Base-by-base conservation (phyloP, 2,888 invertebrate species). In the Eustalomyia histrio region DNA sequence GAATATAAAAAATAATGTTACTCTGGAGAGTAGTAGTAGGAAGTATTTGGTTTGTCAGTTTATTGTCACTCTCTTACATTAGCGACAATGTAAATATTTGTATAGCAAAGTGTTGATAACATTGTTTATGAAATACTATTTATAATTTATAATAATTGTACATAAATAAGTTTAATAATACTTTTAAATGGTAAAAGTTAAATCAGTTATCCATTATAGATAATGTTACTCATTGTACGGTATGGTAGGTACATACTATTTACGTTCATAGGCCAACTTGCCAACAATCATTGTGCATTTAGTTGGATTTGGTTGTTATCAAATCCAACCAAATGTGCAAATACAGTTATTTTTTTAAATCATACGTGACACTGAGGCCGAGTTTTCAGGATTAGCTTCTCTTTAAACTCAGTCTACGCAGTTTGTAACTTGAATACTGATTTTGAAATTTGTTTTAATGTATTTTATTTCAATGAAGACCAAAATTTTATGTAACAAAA, bases 61-160 rank as follows among this genome's bases (percentile, higher is more conserved):
- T 29, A 21, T 21, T 21, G 43, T 12, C 43, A 43, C 6, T 47
- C 14, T n/a, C 29, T 39, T 43, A 3, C 0, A 1, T 47, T 47
- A n/a, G 14, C 1, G 43, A 14, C 43, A 47, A 47, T 55, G 55
- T 24, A 55, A 21, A 55, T 55, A 55, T 21, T 55, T 55, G 24
- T 55, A 6, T 55, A 24, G 55, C 24, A 21, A 55, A 24, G 55
- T 55, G 55, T 14, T 55, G 55, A 55, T 55, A 55, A 24, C 24
- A 55, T 55, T 55, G 55, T 55, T 55, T 24, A 55, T n/a, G 10
- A 4, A 39, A 39, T 39, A n/a, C 16, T 4, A 12, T 47, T 47
- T 47, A n/a, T 47, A 47, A n/a, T 47, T 47, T 47, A n/a, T 47
- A n/a, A n/a, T 47, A 47, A 47, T n/a, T n/a, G 43, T n/a, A n/a